A percentile compares a stretch with the other conserved stretches of the same genome.
Conservation (phyloP, 2,797 vertebrate genomes). For the Ceyx erithaca region DNA sequence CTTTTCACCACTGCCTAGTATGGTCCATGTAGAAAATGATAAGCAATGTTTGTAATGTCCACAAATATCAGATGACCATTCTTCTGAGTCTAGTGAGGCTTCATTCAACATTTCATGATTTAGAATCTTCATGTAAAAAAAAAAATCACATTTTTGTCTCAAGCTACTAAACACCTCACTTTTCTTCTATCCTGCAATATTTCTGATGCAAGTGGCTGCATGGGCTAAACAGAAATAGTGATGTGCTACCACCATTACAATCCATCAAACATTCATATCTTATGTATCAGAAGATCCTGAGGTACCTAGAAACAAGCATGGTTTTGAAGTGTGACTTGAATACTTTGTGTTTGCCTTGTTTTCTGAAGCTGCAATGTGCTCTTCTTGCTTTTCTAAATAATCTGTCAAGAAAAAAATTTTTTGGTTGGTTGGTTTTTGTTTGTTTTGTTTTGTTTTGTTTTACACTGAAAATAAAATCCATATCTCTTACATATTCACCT, state of each 20-base stretch:
- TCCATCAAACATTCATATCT: not conserved
- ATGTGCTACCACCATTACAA: not conserved
- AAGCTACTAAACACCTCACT: rapidly evolving
- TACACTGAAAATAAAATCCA: not conserved
- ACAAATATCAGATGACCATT: not conserved
- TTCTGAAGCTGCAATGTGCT: not conserved
- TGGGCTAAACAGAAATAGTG: not conserved
- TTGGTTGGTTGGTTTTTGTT: not conserved
- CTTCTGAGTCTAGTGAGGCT: not conserved
- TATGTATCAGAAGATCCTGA: not conserved
- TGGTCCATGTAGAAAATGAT: not conserved
- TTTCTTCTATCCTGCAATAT: not conserved
- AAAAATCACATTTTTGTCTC: not conserved
- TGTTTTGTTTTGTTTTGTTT: not conserved
- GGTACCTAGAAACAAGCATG: not conserved
- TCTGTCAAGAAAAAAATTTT: not conserved
- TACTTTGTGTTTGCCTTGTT: not conserved
- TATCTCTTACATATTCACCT: not conserved
- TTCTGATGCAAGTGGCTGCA: not conserved
- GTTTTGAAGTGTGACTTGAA: not conserved
- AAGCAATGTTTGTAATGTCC: not conserved
- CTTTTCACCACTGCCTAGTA: not conserved
- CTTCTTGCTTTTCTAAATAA: not conserved
- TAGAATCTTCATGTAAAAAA: not conserved
- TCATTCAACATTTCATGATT: not conserved